These are phyloP conservation scores for Eueremaeus valkanovi DNA, from an alignment of 2,888 invertebrate genomes.

Conservation along the genomic window DNA sequence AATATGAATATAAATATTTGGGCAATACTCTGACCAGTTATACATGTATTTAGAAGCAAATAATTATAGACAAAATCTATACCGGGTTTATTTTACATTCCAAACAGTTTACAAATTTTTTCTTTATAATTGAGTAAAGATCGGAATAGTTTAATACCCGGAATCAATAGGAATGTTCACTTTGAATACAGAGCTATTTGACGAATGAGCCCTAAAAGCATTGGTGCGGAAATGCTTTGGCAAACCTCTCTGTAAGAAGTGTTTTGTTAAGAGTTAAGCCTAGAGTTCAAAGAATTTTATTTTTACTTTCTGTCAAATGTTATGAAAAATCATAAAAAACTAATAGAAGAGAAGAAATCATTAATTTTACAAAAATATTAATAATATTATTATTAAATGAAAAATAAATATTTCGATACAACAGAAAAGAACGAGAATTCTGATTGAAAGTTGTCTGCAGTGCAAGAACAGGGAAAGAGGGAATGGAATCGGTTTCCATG, in stretches of 20 bases:
- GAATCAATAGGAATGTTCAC: background rate
- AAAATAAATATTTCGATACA: too few species aligned
- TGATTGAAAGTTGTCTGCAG: background rate
- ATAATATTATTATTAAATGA: too few species aligned
- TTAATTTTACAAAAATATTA: too few species aligned
- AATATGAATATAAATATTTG: too few species aligned
- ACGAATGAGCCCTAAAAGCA: background rate
- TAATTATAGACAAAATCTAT: too few species aligned
- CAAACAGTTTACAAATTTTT: background rate
- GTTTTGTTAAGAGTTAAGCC: background rate
- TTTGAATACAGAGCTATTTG: background rate
- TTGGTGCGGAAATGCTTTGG: background rate
- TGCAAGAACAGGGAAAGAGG: background rate
- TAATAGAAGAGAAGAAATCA: background rate
- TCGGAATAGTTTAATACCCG: background rate
- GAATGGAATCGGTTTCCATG: background rate
- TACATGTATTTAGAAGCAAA: too few species aligned
- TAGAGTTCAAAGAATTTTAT: background rate
- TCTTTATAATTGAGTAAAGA: too few species aligned
- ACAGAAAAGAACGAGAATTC: background rate
- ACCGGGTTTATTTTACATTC: too few species aligned
- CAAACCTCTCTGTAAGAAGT: background rate
- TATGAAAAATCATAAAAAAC: background rate
- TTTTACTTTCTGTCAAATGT: background rate
- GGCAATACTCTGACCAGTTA: too few species aligned